These are phyloP conservation scores for Drosophila quinaria DNA, from an alignment of 2,888 invertebrate genomes.

Conservation along the genomic window DNA sequence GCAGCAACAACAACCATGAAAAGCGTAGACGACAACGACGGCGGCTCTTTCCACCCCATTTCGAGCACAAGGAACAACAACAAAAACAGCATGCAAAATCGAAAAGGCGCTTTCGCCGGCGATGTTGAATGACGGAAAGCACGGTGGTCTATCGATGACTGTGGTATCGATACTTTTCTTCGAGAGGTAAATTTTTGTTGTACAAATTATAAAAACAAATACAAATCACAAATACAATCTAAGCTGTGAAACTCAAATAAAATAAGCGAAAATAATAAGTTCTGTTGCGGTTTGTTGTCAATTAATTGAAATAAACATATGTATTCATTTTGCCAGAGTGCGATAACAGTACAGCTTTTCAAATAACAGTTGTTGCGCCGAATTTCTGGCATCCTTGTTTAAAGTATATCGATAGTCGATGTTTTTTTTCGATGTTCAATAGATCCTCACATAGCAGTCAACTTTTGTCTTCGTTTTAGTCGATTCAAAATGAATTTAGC, in stretches of 20 bases:
- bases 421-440: slow-evolving; percentile 5
- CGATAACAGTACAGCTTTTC: background rate
- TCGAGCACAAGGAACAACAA: slow-evolving; percentile 40
- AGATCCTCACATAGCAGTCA: slow-evolving; percentile 24
- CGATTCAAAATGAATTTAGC: slow-evolving; percentile 27
- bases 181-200: background rate
- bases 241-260: background rate
- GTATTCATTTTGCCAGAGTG: background rate
- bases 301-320: background rate
- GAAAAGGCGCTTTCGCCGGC: slow-evolving; percentile 47
- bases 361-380: too few species aligned
- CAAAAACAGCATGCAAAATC: slow-evolving; percentile 44
- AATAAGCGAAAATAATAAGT: background rate
- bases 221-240: too few species aligned
- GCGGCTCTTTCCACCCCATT: slow-evolving; percentile 71
- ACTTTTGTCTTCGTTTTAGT: background rate
- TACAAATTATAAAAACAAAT: background rate
- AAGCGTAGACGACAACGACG: slow-evolving; percentile 38
- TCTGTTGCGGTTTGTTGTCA: background rate
- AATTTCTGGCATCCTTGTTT: slow-evolving; percentile 28
- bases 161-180: background rate
- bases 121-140: slow-evolving; percentile 25
- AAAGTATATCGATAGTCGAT: slow-evolving; percentile 29
- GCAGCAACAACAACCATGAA: slow-evolving; percentile 49
- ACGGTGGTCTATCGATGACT: slow-evolving; percentile 35